Percentiles rank a stretch among this genome's conserved stretches.
Conservation (phyloP, 2,113 vertebrate genomes). For the Perccottus glenii region DNA sequence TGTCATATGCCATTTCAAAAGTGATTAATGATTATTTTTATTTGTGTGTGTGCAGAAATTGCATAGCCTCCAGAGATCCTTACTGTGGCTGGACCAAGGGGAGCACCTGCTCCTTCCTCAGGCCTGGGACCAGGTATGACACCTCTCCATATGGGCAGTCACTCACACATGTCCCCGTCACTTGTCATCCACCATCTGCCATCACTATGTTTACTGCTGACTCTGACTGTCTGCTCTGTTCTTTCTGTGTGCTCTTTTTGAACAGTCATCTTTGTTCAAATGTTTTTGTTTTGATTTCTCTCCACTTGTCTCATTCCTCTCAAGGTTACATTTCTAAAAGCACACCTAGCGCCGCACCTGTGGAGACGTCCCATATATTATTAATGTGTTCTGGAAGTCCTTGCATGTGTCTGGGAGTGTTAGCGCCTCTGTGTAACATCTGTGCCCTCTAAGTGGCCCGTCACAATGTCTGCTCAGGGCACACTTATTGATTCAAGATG, state of each 20-base stretch:
- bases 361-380: constrained; percentile 32
- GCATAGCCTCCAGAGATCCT: constrained; percentile 90
- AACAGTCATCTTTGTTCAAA: constrained; percentile 10
- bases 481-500: constrained; percentile 51
- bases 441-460: constrained; percentile 40
- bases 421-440: constrained; percentile 43
- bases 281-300: constrained; percentile 28
- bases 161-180: background rate
- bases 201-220: background rate
- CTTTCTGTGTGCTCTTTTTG: constrained; percentile 8
- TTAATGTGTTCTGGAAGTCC: constrained; percentile 33
- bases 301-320: constrained; percentile 14
- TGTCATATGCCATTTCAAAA: background rate
- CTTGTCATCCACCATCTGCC: constrained; percentile 3
- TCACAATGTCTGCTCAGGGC: constrained; percentile 29
- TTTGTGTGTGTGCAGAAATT: constrained; percentile 81
- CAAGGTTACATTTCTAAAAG: constrained; percentile 45
- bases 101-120: constrained; percentile 89
- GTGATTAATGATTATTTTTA: constrained; percentile 1
- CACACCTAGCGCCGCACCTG: constrained; percentile 15
- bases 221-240: background rate
- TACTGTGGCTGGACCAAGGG: constrained; percentile 94
- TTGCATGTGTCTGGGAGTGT: constrained; percentile 16
- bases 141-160: constrained; percentile 10
- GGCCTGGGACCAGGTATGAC: constrained; percentile 86